Evolutionary conservation across 2,113 vertebrate species (phyloP).

Genomic region (Plotosus lineatus): DNA sequence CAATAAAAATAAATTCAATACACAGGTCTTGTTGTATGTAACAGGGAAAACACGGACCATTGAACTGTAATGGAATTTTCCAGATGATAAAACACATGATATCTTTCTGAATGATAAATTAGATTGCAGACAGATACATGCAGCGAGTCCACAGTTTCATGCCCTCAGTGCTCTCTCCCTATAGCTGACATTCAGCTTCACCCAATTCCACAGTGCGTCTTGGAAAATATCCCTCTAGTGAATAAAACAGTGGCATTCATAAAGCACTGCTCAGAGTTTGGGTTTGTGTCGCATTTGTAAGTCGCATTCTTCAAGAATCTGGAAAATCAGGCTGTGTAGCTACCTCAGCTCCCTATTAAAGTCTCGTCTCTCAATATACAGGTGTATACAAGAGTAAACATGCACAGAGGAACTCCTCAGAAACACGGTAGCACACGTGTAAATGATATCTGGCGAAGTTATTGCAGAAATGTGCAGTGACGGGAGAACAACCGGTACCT

Average conservation of each 20-base stretch:
- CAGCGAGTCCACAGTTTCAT: background rate
- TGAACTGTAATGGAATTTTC: background rate
- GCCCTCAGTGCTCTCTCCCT: background rate
- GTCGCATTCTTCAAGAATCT: constrained; percentile 29
- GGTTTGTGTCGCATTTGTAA: background rate
- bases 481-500: constrained; percentile 37
- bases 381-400: background rate
- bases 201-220: background rate
- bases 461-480: background rate
- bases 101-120: background rate
- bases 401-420: constrained; percentile 4
- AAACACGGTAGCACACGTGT: background rate
- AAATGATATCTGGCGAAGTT: background rate
- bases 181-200: background rate
- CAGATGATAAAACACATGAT: background rate
- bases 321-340: constrained; percentile 23
- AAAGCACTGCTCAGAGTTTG: constrained; percentile 8
- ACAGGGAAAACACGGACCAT: background rate
- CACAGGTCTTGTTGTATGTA: background rate
- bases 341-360: background rate
- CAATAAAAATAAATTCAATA: background rate
- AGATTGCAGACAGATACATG: background rate
- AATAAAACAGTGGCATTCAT: constrained; percentile 30
- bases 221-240: background rate
- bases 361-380: constrained; percentile 10